Base-by-base conservation (phyloP, 2,888 invertebrate genomes). In the Myathropa florea region DNA sequence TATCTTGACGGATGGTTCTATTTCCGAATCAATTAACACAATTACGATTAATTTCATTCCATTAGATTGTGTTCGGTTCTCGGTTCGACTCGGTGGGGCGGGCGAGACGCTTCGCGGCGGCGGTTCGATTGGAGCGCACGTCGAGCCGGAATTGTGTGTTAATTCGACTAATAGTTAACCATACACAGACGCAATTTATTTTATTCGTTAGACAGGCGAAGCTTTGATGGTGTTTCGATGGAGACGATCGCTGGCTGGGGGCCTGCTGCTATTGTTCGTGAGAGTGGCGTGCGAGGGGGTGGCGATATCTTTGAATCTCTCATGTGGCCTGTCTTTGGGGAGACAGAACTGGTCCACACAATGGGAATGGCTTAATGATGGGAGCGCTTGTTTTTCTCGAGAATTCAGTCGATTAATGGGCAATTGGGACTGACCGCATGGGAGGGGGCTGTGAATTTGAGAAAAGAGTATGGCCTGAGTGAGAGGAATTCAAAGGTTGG, bases 21-120 rank as follows among this genome's bases (percentile, higher is more conserved):
- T 73, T 73, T 73, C 55, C 55, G 53, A 73, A 73, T 73, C 63
- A 73, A 73, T 73, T 73, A 73, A 63, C 73, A 73, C 73, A 64
- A 64, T 64, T 65, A 79, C 65, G 72, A 60, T 72, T 80, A 72
- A 60, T 70, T 70, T 76, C 30, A 63, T 72, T 79, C 23, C 21
- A 70, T 70, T 59, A 60, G 36, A 39, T 39, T 59, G 24, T 70
- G 60, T 60, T 70, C 39, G 24, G 72, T 67, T 67, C 55, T 65
- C 64, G 24, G 24, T 14, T 24, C 57, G 57, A 57, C 4, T 24
- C 23, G 46, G 18, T n/a, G 23, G 24, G 57, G 3, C 23, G 14
- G 39, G 2, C 14, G 14, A 10, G 33, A 6, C 14, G 39, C n/a
- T 14, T 4, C 46, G 46, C 9, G 7, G 7, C 33, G 33, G 33